These are phyloP conservation scores for Cyclargus thomasi DNA, from an alignment of 1,140 invertebrate genomes.

Conservation along the genomic window DNA sequence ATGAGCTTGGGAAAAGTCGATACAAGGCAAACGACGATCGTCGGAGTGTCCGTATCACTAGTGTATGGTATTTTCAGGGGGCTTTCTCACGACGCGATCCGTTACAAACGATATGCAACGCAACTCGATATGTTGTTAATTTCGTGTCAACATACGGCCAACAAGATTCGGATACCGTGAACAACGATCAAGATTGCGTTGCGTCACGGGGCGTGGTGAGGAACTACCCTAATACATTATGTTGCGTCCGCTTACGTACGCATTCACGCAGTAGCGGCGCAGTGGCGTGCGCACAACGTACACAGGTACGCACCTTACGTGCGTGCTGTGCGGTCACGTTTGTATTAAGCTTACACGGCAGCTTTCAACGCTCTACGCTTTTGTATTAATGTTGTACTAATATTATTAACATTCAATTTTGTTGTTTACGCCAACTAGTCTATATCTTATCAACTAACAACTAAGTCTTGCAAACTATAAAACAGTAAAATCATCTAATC, in stretches of 20 bases:
- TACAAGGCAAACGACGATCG: neutral
- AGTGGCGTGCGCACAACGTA: constrained; percentile 2
- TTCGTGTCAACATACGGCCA: constrained; percentile 45
- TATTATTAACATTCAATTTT: constrained; percentile 7
- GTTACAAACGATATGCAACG: constrained; percentile 46
- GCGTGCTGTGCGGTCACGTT: neutral
- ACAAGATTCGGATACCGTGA: constrained; percentile 35
- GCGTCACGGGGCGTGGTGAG: constrained; percentile 45
- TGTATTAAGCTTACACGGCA: constrained; percentile 8
- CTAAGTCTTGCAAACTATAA: neutral
- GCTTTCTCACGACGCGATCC: constrained; percentile 50
- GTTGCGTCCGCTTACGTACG: constrained; percentile 36
- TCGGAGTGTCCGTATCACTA: constrained; percentile 21
- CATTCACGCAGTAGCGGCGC: constrained; percentile 10
- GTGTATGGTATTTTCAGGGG: constrained; percentile 44
- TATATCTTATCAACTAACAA: constrained; percentile 1
- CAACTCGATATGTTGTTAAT: constrained; percentile 44
- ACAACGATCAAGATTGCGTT: constrained; percentile 35
- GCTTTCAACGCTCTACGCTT: constrained; percentile 10
- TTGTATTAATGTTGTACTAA: constrained; percentile 15
- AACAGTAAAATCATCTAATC: constrained; percentile 22
- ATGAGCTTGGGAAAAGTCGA: neutral
- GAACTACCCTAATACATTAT: constrained; percentile 41
- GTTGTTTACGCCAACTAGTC: neutral
- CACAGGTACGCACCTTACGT: constrained; percentile 11